Evolutionary conservation across 2,797 vertebrate genomes (phyloP), one percentile per base, ranked within the genome.

Genomic region (Eupleurogrammus muticus): DNA sequence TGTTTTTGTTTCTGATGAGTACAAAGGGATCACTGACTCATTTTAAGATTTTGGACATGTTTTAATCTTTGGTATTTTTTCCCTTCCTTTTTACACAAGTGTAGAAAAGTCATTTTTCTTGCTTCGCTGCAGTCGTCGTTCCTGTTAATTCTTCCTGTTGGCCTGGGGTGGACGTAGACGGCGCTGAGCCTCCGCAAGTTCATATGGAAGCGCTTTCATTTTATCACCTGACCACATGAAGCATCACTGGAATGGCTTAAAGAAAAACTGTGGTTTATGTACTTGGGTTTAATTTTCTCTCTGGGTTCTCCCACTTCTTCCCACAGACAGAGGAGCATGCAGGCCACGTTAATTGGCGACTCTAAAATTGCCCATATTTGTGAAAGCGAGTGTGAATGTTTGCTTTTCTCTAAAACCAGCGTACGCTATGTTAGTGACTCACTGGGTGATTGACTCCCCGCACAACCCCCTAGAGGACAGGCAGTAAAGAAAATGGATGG

Each of bases 191-290:
- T 49, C 21, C 12, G 32, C 11, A n/a, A 63, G 20, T 24, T 47
- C 54, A 71, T 35, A 52, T 58, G 53, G 46, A 52, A 52, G 2
- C 2, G 9, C 19, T 51, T 58, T 48, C 46, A 40, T 42, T 42
- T 42, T 58, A 32, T 55, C 52, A 48, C n/a, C 59, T 42, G 11
- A 36, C 52, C 52, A 54, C 23, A 57, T 35, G 13, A 56, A 38
- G 46, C n/a, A 23, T 58, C 36, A 64, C 46, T 57, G 17, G 54
- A 48, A 60, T 2, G 32, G 50, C 47, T 63, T 28, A 49, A 40
- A 49, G 9, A 7, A 50, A 23, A 50, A 46, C 40, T 28, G 9
- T 49, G 17, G 61, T 63, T 63, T 5, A 64, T 52, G n/a, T 49
- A 14, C 12, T 38, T 38, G 36, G 10, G 19, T 20, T 14, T 14